Percentiles rank a stretch among this genome's conserved stretches.
These are phyloP conservation scores for Lasioglossum calceatum DNA, from an alignment of 2,888 invertebrate species.

Conservation along the genomic window DNA sequence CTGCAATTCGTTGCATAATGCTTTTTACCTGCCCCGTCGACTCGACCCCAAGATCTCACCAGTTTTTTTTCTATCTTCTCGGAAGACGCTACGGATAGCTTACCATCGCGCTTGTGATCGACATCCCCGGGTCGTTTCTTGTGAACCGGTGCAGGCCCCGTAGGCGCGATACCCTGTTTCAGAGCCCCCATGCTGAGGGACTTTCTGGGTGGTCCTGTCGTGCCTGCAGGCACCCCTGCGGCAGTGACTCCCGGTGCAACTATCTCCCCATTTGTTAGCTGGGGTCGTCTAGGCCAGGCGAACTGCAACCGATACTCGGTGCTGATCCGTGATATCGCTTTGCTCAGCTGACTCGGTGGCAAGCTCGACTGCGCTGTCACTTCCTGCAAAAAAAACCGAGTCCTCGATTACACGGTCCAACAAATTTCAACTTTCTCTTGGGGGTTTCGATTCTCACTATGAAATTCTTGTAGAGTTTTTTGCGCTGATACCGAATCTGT, in stretches of 20 bases:
- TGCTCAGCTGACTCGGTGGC: slow-evolving; percentile 88
- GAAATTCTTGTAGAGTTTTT: no score
- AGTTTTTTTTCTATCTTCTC: background rate
- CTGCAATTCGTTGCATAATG: slow-evolving; percentile 54
- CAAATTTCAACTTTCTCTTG: no score
- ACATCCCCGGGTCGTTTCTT: slow-evolving; percentile 89
- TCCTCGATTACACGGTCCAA: background rate
- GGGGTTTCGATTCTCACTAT: no score
- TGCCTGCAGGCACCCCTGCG: slow-evolving; percentile 84
- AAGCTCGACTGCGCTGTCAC: slow-evolving; percentile 78
- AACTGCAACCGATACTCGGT: slow-evolving; percentile 96
- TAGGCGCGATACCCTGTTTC: slow-evolving; percentile 85
- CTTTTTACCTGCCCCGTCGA: background rate
- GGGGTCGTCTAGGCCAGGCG: slow-evolving; percentile 91
- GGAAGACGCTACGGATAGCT: background rate
- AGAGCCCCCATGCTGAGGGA: slow-evolving; percentile 95
- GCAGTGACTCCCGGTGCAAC: slow-evolving; percentile 84
- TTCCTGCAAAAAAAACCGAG: slow-evolving; percentile 72
- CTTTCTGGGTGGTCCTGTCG: slow-evolving; percentile 88
- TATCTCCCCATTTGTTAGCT: slow-evolving; percentile 86
- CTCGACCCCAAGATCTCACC: no score
- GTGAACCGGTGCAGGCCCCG: slow-evolving; percentile 87
- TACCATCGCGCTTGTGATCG: slow-evolving; percentile 86
- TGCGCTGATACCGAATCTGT: no score
- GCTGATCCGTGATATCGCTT: slow-evolving; percentile 90